phyloP scores from a whole-genome alignment of 2,113 vertebrate genomes.

The Protomyctophum bolini region DNA sequence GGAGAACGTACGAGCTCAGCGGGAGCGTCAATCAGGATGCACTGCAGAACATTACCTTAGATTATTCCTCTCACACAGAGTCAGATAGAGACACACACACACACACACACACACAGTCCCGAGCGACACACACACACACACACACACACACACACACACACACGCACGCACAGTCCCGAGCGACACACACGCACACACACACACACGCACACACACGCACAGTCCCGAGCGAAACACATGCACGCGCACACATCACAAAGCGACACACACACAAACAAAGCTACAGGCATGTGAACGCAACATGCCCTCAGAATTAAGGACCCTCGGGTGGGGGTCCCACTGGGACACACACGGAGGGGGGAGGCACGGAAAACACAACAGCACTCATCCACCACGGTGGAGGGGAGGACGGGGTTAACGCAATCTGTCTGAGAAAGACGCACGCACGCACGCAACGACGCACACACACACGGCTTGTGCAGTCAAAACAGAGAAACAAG shows the following conservation, averaged over 20 bases:
- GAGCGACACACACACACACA: slow-evolving; percentile 30
- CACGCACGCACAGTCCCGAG: neutral
- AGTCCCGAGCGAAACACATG: no score
- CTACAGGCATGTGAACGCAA: no score
- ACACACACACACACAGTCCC: neutral
- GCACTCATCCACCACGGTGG: slow-evolving; percentile 57
- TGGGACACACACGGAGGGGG: slow-evolving; percentile 57
- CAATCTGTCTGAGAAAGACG: slow-evolving; percentile 56
- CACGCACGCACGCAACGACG: slow-evolving; percentile 16
- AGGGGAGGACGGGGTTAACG: slow-evolving; percentile 46
- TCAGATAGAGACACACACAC: slow-evolving; percentile 36
- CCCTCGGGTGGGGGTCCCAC: slow-evolving; percentile 64
- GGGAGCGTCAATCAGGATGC: slow-evolving; percentile 71
- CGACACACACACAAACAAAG: neutral
- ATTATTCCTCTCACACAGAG: slow-evolving; percentile 26
- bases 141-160: slow-evolving; percentile 23
- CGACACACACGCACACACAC: no score
- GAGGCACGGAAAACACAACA: slow-evolving; percentile 72
- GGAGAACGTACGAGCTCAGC: slow-evolving; percentile 42
- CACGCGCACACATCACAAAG: neutral
- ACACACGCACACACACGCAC: slow-evolving; percentile 14
- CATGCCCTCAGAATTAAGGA: slow-evolving; percentile 47
- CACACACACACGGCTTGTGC: neutral
- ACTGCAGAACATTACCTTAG: slow-evolving; percentile 60
- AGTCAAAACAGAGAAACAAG: neutral